These are phyloP conservation scores for Cylas formicarius DNA, from an alignment of 1,140 invertebrate species.

Conservation along the genomic window DNA sequence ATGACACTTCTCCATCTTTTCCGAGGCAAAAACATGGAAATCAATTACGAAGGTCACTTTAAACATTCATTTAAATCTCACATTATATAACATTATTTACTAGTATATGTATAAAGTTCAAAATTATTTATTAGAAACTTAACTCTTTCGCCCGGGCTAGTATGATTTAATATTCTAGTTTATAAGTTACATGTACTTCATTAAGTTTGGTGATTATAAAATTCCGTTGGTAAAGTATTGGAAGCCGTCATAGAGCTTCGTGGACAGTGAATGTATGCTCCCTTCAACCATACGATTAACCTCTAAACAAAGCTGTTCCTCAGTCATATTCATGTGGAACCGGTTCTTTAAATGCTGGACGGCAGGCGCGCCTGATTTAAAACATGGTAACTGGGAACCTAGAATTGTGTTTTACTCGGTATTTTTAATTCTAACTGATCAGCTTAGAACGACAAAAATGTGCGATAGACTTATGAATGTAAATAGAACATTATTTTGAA, in stretches of 20 bases:
- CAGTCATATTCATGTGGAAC: slow-evolving; percentile 90
- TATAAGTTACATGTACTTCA: slow-evolving; percentile 9
- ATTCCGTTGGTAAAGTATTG: slow-evolving; percentile 99
- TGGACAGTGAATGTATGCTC: slow-evolving; percentile 92
- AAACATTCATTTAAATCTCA: slow-evolving; percentile 1
- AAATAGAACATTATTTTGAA: no score
- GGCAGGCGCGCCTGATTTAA: slow-evolving; percentile 81
- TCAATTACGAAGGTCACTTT: slow-evolving; percentile 2
- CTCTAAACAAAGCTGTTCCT: slow-evolving; percentile 87
- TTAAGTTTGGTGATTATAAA: slow-evolving; percentile 48
- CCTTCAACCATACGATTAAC: slow-evolving; percentile 91
- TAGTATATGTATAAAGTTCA: not conserved
- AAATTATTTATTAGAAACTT: not conserved
- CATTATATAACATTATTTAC: not conserved
- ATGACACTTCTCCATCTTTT: no score
- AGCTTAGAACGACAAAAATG: no score
- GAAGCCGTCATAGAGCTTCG: slow-evolving; percentile 97
- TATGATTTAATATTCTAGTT: slow-evolving; percentile 1
- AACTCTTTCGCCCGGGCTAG: not conserved
- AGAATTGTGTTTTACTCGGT: no score
- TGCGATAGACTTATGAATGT: no score
- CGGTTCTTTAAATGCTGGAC: slow-evolving; percentile 82
- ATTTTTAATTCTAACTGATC: no score
- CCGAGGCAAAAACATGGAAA: not conserved
- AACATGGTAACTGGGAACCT: slow-evolving; percentile 95